A percentile compares a stretch with the other conserved stretches of the same genome.
Conservation (phyloP, 2,113 vertebrate species). For the Athene noctua region DNA sequence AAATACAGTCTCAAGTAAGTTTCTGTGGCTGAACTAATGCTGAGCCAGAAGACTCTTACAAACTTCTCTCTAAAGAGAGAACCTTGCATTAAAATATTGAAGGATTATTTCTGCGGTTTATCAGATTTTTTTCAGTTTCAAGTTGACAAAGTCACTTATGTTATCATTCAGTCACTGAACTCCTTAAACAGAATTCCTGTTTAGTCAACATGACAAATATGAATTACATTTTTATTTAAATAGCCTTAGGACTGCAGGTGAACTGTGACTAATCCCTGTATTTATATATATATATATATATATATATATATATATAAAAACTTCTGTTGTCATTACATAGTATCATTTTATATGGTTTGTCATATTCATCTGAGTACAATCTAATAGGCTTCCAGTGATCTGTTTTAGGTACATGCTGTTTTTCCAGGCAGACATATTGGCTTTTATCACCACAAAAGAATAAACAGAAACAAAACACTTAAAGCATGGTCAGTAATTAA, state of each 20-base stretch:
- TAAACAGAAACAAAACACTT: background rate
- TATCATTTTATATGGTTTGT: background rate
- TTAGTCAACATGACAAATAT: background rate
- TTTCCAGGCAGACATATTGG: background rate
- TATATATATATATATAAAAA: too few relatives aligned
- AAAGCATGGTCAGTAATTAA: background rate
- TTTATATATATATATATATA: too few relatives aligned
- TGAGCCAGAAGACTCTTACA: background rate
- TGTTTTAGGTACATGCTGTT: background rate
- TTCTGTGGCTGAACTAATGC: background rate
- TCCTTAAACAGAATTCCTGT: background rate
- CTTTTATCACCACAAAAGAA: background rate
- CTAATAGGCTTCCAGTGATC: background rate
- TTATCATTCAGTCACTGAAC: background rate
- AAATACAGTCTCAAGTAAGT: background rate
- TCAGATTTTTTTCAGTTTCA: background rate
- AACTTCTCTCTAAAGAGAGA: background rate
- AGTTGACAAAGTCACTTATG: background rate
- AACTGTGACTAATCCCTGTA: background rate
- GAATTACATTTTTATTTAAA: background rate
- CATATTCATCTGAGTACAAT: background rate
- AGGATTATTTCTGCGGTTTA: background rate
- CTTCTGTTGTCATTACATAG: background rate
- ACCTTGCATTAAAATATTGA: background rate
- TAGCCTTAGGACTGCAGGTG: background rate